Evolutionary conservation across 2,113 vertebrate genomes (phyloP).

Genomic region (Anseranas semipalmata): DNA sequence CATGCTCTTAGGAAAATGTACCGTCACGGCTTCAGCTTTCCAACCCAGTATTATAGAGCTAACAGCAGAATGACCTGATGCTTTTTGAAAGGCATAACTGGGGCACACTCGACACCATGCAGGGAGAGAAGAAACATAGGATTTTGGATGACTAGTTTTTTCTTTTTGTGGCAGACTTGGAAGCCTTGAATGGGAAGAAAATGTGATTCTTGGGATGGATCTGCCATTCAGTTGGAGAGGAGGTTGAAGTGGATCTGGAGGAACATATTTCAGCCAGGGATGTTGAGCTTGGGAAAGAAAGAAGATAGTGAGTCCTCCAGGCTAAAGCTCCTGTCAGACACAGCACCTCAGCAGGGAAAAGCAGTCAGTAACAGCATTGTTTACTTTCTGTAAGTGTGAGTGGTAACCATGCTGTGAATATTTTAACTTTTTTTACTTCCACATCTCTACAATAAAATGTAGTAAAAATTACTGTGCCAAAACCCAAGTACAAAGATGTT

Average conservation of each 20-base stretch:
- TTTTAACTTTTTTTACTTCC: neutral
- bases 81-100: constrained; percentile 15
- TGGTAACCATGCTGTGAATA: neutral
- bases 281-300: neutral
- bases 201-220: neutral
- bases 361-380: neutral
- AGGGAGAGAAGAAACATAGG: neutral
- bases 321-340: neutral
- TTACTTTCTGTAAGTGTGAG: neutral
- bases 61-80: constrained; percentile 14
- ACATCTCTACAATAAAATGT: neutral
- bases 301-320: neutral
- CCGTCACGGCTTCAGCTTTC: neutral
- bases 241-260: neutral
- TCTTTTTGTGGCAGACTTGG: neutral
- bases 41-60: neutral
- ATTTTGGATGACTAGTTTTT: neutral
- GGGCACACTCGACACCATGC: neutral
- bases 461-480: neutral
- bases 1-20: neutral
- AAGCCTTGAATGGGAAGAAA: neutral
- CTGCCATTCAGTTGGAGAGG: neutral
- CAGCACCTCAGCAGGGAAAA: neutral
- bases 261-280: neutral
- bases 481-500: neutral